A percentile compares a stretch with the other conserved stretches of the same genome.
phyloP scores from a whole-genome alignment of 2,113 vertebrate genomes.

The Rutilus rutilus region DNA sequence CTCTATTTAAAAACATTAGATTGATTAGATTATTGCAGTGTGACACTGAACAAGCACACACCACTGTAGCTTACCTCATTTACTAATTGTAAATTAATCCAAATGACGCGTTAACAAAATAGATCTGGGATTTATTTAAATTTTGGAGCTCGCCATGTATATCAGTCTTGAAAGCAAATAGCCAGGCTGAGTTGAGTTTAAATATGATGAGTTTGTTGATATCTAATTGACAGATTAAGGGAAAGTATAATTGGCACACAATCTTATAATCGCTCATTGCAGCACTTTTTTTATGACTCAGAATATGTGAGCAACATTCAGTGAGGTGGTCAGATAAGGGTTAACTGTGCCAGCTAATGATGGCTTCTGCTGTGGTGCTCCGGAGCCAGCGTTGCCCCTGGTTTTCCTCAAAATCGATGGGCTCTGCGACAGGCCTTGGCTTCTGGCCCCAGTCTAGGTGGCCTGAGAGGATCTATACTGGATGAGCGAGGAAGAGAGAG shows the following conservation, averaged over 20 bases:
- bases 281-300: background rate
- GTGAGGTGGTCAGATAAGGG: slow-evolving; percentile 22
- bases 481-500: slow-evolving; percentile 35
- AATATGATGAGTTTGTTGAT: background rate
- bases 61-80: slow-evolving; percentile 16
- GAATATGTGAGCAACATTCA: background rate
- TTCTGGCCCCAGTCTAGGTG: slow-evolving; percentile 36
- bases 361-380: background rate
- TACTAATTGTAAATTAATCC: slow-evolving; percentile 34
- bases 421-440: slow-evolving; percentile 49
- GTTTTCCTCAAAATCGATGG: slow-evolving; percentile 52
- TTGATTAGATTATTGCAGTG: slow-evolving; percentile 10
- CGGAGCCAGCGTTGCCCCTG: slow-evolving; percentile 48
- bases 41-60: background rate
- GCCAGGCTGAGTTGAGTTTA: background rate
- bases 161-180: background rate
- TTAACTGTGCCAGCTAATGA: slow-evolving; percentile 42
- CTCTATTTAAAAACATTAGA: background rate
- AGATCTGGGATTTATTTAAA: background rate
- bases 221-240: background rate
- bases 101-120: background rate
- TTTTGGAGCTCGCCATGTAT: slow-evolving; percentile 3
- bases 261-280: background rate
- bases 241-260: background rate
- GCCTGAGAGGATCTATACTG: slow-evolving; percentile 21